A percentile compares a stretch with the other conserved stretches of the same genome.
Conservation (phyloP, 2,113 vertebrate species). For the Thermophis baileyi region DNA sequence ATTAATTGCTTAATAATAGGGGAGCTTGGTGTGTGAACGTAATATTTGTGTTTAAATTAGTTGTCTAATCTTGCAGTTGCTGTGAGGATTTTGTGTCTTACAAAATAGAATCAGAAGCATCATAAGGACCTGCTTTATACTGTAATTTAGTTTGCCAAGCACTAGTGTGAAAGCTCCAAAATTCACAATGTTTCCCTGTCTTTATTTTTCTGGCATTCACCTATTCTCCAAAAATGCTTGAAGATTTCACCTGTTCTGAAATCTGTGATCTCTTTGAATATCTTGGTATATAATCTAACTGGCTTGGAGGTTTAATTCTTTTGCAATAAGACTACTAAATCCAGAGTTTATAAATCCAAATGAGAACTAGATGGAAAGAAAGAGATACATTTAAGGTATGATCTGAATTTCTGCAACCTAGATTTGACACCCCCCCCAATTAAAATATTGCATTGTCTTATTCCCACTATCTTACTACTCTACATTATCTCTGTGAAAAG, state of each 20-base stretch:
- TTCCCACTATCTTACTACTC: background rate
- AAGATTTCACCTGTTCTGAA: background rate
- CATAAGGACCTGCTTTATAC: background rate
- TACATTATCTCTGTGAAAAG: background rate
- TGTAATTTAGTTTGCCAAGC: background rate
- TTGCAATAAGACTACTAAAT: background rate
- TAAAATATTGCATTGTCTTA: background rate
- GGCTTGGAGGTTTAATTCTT: background rate
- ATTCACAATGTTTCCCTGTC: background rate
- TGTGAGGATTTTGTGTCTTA: background rate
- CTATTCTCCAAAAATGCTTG: background rate
- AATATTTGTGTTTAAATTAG: background rate
- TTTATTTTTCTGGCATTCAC: background rate
- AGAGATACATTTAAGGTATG: background rate
- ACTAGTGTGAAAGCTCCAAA: background rate
- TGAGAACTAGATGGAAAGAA: background rate
- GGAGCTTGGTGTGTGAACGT: background rate
- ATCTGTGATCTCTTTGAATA: background rate
- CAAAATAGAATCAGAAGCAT: background rate
- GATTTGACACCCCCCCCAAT: background rate
- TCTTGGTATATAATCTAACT: background rate
- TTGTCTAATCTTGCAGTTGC: background rate
- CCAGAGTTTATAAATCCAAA: too few species aligned
- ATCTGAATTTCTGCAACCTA: background rate
- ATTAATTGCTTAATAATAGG: background rate